Conservation (phyloP, 1,140 invertebrate species). For the Tribolium castaneum region DNA sequence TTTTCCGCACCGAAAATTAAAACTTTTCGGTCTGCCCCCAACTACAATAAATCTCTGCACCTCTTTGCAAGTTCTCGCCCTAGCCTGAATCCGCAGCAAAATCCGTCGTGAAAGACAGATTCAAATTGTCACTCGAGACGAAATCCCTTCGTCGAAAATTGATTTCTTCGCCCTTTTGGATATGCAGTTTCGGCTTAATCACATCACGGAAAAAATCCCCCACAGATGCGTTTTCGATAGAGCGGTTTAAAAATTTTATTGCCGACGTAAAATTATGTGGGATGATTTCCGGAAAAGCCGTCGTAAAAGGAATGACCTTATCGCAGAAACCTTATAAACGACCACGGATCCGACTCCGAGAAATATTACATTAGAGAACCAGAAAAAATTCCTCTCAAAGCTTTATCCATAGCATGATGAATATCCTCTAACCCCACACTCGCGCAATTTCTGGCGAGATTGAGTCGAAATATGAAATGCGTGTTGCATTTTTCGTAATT, state of each 20-base stretch:
- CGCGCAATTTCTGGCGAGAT: not conserved
- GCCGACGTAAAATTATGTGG: constrained; percentile 12
- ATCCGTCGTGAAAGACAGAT: not conserved
- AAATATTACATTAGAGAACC: constrained; percentile 34
- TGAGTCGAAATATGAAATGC: not conserved
- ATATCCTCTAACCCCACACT: constrained; percentile 13
- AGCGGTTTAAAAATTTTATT: constrained; percentile 1
- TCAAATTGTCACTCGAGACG: not conserved
- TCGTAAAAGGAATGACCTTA: constrained; percentile 21
- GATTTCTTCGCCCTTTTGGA: not conserved
- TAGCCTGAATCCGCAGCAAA: not conserved
- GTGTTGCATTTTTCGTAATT: not conserved
- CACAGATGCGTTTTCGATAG: constrained; percentile 1
- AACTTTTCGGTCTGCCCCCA: not conserved
- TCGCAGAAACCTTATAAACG: constrained; percentile 31
- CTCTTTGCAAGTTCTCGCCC: not conserved
- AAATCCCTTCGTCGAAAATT: constrained; percentile 7
- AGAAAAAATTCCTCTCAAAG: constrained; percentile 16
- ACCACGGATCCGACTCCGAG: constrained; percentile 8
- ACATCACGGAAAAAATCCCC: not conserved
- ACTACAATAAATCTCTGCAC: not conserved
- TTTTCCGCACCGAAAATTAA: not conserved
- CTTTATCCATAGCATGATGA: constrained; percentile 14
- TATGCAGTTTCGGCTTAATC: not conserved
- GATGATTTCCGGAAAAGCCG: constrained; percentile 10